Percentiles rank a stretch among this genome's conserved stretches.
Evolutionary conservation across 2,888 invertebrate species (phyloP).

Genomic region (Nomada ruficornis): DNA sequence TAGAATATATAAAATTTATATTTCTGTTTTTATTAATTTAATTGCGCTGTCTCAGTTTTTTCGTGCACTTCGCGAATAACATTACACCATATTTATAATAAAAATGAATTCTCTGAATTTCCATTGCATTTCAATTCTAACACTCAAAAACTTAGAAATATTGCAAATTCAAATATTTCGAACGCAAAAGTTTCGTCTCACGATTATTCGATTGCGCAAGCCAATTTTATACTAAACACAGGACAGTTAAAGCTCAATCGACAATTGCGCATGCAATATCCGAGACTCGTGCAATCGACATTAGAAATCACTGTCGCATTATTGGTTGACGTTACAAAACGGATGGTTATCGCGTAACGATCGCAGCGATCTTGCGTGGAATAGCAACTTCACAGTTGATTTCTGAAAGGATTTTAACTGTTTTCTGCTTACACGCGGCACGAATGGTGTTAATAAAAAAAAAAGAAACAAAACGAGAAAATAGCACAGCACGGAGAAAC

Average conservation of each 20-base stretch:
- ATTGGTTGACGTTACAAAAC: constrained; percentile 15
- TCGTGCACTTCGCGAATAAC: no score
- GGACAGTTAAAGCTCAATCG: background rate
- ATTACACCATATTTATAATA: background rate
- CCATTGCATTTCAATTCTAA: background rate
- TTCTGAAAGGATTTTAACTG: constrained; percentile 1
- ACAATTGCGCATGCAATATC: background rate
- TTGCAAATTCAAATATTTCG: no score
- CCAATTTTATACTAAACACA: background rate
- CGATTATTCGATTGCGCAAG: background rate
- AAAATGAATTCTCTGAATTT: background rate
- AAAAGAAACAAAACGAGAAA: background rate
- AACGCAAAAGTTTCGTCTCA: no score
- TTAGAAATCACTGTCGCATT: constrained; percentile 4
- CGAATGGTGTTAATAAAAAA: background rate
- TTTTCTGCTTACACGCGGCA: background rate
- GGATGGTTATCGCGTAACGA: constrained; percentile 10
- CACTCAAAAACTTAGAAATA: no score
- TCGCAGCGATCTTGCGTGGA: background rate
- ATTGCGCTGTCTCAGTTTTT: no score
- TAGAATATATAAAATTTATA: no score
- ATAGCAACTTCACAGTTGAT: constrained; percentile 11
- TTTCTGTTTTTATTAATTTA: no score
- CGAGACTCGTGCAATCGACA: background rate
- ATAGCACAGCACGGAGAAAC: background rate